phyloP scores from a whole-genome alignment of 1,140 invertebrate genomes.

The Cyphomyrmex costatus region DNA sequence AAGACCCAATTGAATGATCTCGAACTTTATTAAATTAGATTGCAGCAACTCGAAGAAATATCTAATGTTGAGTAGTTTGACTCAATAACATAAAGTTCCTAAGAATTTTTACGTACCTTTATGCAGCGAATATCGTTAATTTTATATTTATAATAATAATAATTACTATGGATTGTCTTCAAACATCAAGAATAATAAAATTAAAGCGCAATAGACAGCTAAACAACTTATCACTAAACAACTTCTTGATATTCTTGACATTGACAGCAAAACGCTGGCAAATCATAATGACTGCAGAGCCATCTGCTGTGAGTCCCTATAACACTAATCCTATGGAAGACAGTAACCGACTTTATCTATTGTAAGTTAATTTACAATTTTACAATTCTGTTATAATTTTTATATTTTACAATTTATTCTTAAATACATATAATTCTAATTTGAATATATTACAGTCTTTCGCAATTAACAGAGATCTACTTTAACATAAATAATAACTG shows the following conservation, averaged over 20 bases:
- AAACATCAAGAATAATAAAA: not conserved
- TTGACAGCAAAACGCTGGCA: constrained; percentile 1
- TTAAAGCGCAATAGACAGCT: not conserved
- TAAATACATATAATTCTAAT: constrained; percentile 13
- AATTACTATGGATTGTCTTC: not conserved
- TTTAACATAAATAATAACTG: constrained; percentile 22
- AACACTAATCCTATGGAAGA: not conserved
- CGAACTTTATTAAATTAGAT: not conserved
- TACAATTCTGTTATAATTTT: not conserved
- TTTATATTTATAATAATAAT: not conserved
- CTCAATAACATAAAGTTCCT: not conserved
- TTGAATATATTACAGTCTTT: constrained; percentile 22
- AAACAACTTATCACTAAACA: not conserved
- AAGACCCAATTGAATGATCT: not conserved
- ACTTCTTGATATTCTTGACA: not conserved
- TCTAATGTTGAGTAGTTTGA: constrained; percentile 36
- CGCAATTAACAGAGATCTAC: not conserved
- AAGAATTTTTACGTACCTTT: constrained; percentile 6
- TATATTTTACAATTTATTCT: too few species aligned
- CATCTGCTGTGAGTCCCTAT: not conserved
- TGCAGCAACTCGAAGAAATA: not conserved
- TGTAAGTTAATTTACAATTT: constrained; percentile 3
- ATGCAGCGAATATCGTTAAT: not conserved
- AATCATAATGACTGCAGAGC: constrained; percentile 11
- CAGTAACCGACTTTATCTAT: not conserved